These are phyloP conservation scores for Ceriagrion tenellum DNA, from an alignment of 2,888 invertebrate species.

Conservation along the genomic window DNA sequence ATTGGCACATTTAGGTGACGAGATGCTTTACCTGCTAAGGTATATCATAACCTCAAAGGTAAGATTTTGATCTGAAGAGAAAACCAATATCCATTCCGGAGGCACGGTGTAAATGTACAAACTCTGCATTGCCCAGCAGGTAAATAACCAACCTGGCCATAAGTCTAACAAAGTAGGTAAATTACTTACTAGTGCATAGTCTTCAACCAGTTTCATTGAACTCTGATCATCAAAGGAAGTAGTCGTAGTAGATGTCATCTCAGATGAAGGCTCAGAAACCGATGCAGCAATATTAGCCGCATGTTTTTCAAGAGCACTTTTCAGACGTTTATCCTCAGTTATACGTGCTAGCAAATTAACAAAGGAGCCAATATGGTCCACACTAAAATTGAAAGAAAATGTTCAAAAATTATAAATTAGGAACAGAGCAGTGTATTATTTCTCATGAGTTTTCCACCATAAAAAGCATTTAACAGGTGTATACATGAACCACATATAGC, in stretches of 20 bases:
- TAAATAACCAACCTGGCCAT: too few relatives aligned
- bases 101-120: too few relatives aligned
- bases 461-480: too few relatives aligned
- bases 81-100: too few relatives aligned
- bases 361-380: slow-evolving; percentile 83
- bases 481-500: too few relatives aligned
- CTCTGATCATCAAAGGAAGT: slow-evolving; percentile 23
- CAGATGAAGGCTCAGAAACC: slow-evolving; percentile 75
- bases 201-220: slow-evolving; percentile 28
- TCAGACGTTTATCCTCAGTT: slow-evolving; percentile 82
- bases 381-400: slow-evolving; percentile 78
- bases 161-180: neutral
- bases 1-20: too few relatives aligned
- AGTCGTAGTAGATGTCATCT: slow-evolving; percentile 26
- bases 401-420: slow-evolving; percentile 35
- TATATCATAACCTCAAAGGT: too few relatives aligned
- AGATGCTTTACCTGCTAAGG: too few relatives aligned
- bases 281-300: slow-evolving; percentile 78
- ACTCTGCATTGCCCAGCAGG: too few relatives aligned
- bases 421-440: too few relatives aligned
- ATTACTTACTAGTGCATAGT: slow-evolving; percentile 72
- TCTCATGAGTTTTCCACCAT: too few relatives aligned
- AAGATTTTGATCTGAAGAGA: too few relatives aligned
- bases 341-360: slow-evolving; percentile 81
- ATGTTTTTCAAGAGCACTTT: slow-evolving; percentile 79